Base-by-base conservation (phyloP, 2,113 vertebrate species). In the Lipotes vexillifer region DNA sequence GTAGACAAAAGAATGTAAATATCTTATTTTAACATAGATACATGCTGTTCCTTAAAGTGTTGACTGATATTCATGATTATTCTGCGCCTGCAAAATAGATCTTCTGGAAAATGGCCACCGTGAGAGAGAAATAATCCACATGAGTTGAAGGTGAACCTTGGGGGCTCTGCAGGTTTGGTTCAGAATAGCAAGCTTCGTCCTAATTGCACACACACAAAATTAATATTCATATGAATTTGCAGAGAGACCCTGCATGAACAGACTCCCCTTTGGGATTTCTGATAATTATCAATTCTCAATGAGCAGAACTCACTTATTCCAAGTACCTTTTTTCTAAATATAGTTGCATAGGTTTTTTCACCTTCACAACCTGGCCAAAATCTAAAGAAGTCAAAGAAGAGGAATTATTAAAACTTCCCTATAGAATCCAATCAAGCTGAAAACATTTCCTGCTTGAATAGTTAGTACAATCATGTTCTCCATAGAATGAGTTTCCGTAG, bases 281-380 rank as follows among this genome's bases (percentile, higher is more conserved):
- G 88, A 94, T 96, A 96, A 97, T 97, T 96, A 97, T 71, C 91
- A 57, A 81, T 96, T 97, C 74, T 90, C 93, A 92, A 46, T 72
- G 86, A 97, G 93, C 6, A 1, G 68, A 97, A 97, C 80, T 84
- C 52, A 23, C 69, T 96, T 29, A 46, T 49, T 95, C 69, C 69
- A 74, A 96, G 44, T 80, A 61, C 13, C 36, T 65, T 68, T 46
- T 69, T 97, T 94, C 97, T 95, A 97, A 97, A 97, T 97, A 95
- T 86, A 96, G 75, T 52, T 91, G 14, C 57, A 29, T 23, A 57
- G 12, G 25, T 88, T 71, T 82, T 82, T 46, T 89, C 80, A 95
- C 57, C 36, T 96, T 87, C 72, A 74, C 44, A 74, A 71, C 27
- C 65, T 75, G 72, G 82, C 68, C 86, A 82, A 82, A 90, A 55